Evolutionary conservation across 2,888 invertebrate species (phyloP).

Genomic region (Eurois occulta): DNA sequence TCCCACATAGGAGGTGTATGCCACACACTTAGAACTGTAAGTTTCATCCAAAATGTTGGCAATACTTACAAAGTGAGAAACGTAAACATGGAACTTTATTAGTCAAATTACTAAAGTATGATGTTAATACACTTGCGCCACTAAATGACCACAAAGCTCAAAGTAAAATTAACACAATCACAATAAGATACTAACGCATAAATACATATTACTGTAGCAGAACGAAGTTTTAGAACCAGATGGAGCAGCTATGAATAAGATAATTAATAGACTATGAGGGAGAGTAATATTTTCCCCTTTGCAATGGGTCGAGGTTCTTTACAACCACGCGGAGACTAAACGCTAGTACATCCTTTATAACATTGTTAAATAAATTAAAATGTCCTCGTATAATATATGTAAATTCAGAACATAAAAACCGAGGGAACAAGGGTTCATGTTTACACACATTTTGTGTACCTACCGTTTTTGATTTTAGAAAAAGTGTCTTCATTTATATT

Average conservation of each 20-base stretch:
- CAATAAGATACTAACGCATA: constrained; percentile 11
- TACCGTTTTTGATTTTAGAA: constrained; percentile 54
- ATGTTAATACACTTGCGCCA: neutral
- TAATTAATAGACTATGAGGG: constrained; percentile 53
- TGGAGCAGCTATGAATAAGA: constrained; percentile 51
- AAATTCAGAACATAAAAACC: constrained; percentile 66
- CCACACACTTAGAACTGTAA: no score
- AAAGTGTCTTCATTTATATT: constrained; percentile 52
- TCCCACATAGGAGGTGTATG: no score
- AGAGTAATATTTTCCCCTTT: constrained; percentile 48
- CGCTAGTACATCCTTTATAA: constrained; percentile 57
- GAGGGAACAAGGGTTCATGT: constrained; percentile 58
- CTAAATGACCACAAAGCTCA: neutral
- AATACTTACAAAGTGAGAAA: no score
- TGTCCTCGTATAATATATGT: constrained; percentile 64
- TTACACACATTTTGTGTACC: constrained; percentile 53
- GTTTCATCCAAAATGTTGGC: no score
- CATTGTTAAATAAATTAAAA: constrained; percentile 69
- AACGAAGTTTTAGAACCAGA: constrained; percentile 44
- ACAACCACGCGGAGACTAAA: constrained; percentile 50
- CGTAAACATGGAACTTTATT: no score
- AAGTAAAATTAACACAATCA: constrained; percentile 32
- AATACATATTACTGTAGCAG: constrained; percentile 29
- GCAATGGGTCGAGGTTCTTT: constrained; percentile 56
- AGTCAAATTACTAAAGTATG: no score